Evolutionary conservation across 1,140 invertebrate species (phyloP).

Genomic region (Calycopis cecrops): DNA sequence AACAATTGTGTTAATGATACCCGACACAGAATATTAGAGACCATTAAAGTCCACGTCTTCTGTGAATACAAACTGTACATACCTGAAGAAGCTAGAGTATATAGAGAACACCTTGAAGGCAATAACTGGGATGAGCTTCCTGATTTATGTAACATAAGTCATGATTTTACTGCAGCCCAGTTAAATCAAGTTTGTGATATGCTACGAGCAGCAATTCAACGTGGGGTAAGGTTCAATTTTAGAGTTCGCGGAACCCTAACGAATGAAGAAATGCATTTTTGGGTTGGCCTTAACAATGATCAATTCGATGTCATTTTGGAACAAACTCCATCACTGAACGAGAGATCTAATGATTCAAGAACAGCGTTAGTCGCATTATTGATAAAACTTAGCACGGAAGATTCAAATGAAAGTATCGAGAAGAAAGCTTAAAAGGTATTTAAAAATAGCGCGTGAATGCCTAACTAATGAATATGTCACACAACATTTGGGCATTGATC

Average conservation of each 20-base stretch:
- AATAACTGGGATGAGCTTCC: conserved; percentile 1
- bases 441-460: conserved; percentile 10
- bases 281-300: conserved; percentile 1
- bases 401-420: neutral
- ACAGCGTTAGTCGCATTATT: neutral
- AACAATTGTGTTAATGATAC: conserved; percentile 1
- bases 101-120: neutral
- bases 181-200: conserved; percentile 3
- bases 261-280: conserved; percentile 7
- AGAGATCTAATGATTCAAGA: conserved; percentile 1
- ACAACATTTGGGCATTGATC: neutral
- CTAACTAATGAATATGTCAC: conserved; percentile 4
- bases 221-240: neutral
- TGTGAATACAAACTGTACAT: conserved; percentile 8
- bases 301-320: neutral
- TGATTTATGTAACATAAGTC: conserved; percentile 6
- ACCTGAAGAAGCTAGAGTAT: conserved; percentile 1
- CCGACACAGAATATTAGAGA: neutral
- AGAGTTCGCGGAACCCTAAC: neutral
- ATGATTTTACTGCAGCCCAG: neutral
- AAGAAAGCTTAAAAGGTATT: neutral
- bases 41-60: neutral
- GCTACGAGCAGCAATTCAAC: neutral
- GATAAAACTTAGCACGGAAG: conserved; percentile 2
- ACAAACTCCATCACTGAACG: conserved; percentile 1